Percentiles rank a stretch among this genome's conserved stretches.
Conservation (phyloP, 2,113 vertebrate species). For the Nanorana parkeri region DNA sequence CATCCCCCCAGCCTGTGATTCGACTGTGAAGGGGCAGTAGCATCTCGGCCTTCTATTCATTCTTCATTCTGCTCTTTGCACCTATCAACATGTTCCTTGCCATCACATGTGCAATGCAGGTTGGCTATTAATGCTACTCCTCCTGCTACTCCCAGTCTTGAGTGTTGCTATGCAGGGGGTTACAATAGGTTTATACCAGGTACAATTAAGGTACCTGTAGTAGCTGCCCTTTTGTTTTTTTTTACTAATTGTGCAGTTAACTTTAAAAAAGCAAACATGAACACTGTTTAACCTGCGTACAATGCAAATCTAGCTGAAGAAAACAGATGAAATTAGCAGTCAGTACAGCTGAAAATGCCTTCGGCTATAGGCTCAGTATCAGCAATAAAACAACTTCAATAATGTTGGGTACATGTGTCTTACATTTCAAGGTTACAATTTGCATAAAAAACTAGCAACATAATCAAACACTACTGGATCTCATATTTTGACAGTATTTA, state of each 20-base stretch:
- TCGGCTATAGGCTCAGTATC: slow-evolving; percentile 31
- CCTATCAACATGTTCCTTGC: too few relatives aligned
- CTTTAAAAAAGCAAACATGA: slow-evolving; percentile 8
- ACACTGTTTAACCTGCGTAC: not conserved
- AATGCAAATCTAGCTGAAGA: not conserved
- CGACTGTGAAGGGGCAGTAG: too few relatives aligned
- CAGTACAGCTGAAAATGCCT: not conserved
- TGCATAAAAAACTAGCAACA: slow-evolving; percentile 2
- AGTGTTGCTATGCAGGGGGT: too few relatives aligned
- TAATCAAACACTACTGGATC: not conserved
- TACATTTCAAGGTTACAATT: slow-evolving; percentile 27
- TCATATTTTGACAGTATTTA: not conserved
- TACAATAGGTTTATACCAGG: too few relatives aligned
- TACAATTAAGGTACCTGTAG: too few relatives aligned
- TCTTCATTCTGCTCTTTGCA: too few relatives aligned
- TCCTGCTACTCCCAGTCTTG: too few relatives aligned
- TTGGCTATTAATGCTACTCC: too few relatives aligned
- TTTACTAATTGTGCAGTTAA: not conserved
- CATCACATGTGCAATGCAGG: too few relatives aligned
- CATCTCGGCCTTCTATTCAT: too few relatives aligned
- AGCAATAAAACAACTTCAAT: slow-evolving; percentile 31
- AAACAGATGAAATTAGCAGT: slow-evolving; percentile 26
- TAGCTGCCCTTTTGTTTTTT: too few relatives aligned
- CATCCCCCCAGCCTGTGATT: too few relatives aligned
- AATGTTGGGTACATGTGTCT: slow-evolving; percentile 11